Evolutionary conservation across 2,113 vertebrate genomes (phyloP).

Genomic region (Cryptoleucopteryx plumbea): DNA sequence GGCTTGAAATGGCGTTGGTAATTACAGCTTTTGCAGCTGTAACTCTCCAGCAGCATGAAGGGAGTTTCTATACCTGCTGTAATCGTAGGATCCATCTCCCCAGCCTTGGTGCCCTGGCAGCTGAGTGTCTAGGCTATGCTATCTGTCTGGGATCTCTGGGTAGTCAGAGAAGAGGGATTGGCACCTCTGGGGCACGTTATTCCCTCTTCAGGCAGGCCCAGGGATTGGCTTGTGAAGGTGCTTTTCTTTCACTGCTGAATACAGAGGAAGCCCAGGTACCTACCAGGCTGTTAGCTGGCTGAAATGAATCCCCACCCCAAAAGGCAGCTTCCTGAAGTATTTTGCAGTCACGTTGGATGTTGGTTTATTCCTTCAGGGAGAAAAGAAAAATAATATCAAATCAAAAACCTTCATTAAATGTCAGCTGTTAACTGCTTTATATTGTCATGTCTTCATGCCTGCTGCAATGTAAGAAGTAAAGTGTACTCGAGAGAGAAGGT

Average conservation of each 20-base stretch:
- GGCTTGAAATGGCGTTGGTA: not conserved
- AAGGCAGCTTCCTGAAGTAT: not conserved
- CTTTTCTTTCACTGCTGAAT: not conserved
- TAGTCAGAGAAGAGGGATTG: slow-evolving; percentile 32
- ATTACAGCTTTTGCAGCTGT: not conserved
- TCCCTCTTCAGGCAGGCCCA: not conserved
- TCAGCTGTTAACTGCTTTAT: not conserved
- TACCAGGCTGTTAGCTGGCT: not conserved
- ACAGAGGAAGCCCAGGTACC: not conserved
- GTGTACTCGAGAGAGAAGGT: not conserved
- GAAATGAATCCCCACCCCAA: not conserved
- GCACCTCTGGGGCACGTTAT: slow-evolving; percentile 45
- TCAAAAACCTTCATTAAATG: not conserved
- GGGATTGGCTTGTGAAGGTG: not conserved
- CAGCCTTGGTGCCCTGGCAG: not conserved
- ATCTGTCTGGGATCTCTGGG: slow-evolving; percentile 56
- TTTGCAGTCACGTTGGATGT: not conserved
- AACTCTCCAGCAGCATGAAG: not conserved
- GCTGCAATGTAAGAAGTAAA: not conserved
- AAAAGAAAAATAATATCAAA: not conserved
- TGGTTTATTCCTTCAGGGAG: not conserved
- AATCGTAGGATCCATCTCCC: not conserved
- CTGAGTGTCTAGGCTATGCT: not conserved
- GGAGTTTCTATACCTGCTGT: not conserved
- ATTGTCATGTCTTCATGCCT: not conserved